Percentiles rank a stretch among this genome's conserved stretches.
Evolutionary conservation across 2,797 vertebrate genomes (phyloP).

Genomic region (Sebastes kiyomatsui): DNA sequence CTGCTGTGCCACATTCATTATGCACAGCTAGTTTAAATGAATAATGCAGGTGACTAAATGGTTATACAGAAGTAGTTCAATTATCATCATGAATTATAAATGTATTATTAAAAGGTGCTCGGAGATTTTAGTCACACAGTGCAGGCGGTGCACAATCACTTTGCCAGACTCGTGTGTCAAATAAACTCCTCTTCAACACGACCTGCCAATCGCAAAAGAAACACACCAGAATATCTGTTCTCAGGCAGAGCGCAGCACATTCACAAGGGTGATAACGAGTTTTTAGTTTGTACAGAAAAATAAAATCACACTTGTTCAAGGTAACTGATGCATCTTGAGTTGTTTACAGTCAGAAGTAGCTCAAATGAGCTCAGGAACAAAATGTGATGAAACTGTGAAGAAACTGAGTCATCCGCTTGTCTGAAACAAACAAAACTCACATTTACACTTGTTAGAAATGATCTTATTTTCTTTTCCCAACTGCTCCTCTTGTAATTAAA

Average conservation of each 20-base stretch:
- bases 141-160: slow-evolving; percentile 42
- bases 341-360: not conserved
- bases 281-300: not conserved
- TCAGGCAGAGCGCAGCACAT: not conserved
- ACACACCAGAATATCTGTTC: not conserved
- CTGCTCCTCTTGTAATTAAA: slow-evolving; percentile 7
- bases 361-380: slow-evolving; percentile 7
- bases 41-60: slow-evolving; percentile 77
- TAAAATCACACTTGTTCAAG: slow-evolving; percentile 4
- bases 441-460: slow-evolving; percentile 5
- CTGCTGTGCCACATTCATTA: slow-evolving; percentile 72
- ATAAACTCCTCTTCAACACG: slow-evolving; percentile 16
- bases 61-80: slow-evolving; percentile 77
- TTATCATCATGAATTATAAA: slow-evolving; percentile 78
- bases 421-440: slow-evolving; percentile 1
- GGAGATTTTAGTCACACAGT: slow-evolving; percentile 67
- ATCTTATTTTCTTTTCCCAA: not conserved
- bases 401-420: slow-evolving; percentile 18
- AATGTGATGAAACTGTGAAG: slow-evolving; percentile 5
- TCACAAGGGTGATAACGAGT: not conserved
- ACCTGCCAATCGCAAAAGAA: not conserved
- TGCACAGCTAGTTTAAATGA: slow-evolving; percentile 72
- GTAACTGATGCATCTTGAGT: not conserved
- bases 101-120: slow-evolving; percentile 70
- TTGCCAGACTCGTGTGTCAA: slow-evolving; percentile 38